phyloP scores from a whole-genome alignment of 2,888 invertebrate species.

The Automeris io region DNA sequence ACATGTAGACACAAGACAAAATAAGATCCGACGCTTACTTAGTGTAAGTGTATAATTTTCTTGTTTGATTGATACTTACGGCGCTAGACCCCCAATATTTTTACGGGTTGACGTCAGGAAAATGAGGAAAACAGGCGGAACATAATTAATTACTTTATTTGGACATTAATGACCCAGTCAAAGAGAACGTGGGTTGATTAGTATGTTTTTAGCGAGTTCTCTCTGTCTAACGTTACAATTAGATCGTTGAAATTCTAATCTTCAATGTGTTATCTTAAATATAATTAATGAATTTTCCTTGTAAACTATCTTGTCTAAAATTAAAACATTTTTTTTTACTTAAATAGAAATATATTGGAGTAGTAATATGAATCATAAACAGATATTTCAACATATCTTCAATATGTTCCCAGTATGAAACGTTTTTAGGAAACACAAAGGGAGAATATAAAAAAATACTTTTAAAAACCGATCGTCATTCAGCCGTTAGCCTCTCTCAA shows the following conservation, averaged over 20 bases:
- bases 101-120: slow-evolving; percentile 60
- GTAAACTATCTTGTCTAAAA: no score
- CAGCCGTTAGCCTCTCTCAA: slow-evolving; percentile 58
- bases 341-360: no score
- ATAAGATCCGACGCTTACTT: neutral
- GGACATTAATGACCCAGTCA: slow-evolving; percentile 71
- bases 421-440: slow-evolving; percentile 31
- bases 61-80: slow-evolving; percentile 71
- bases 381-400: slow-evolving; percentile 1
- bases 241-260: slow-evolving; percentile 14
- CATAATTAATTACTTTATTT: slow-evolving; percentile 75
- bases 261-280: no score
- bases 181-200: slow-evolving; percentile 65
- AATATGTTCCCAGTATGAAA: slow-evolving; percentile 1
- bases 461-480: slow-evolving; percentile 62
- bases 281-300: no score
- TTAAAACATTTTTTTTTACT: no score
- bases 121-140: slow-evolving; percentile 62
- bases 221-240: slow-evolving; percentile 34
- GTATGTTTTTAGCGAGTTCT: slow-evolving; percentile 50
- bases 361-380: neutral
- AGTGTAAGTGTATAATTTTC: no score
- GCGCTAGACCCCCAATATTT: slow-evolving; percentile 51
- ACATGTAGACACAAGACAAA: neutral
- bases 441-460: slow-evolving; percentile 53